These are phyloP conservation scores for Drosophila koepferae DNA, from an alignment of 2,888 invertebrate species.

Conservation along the genomic window DNA sequence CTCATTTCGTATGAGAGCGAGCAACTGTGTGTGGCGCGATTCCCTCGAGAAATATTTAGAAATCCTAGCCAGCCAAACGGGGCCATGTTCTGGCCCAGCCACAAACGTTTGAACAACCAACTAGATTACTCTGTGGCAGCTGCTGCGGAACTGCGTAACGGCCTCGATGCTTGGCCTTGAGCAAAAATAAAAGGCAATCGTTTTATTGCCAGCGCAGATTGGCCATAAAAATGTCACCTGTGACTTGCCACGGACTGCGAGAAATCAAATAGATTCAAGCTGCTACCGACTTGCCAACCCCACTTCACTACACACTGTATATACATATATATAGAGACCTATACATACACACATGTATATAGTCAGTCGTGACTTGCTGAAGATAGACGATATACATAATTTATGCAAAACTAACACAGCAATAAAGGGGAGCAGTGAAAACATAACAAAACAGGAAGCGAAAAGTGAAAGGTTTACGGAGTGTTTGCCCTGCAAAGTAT, in stretches of 20 bases:
- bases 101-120: slow-evolving; percentile 31
- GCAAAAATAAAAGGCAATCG: slow-evolving; percentile 64
- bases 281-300: slow-evolving; percentile 29
- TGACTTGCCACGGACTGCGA: slow-evolving; percentile 58
- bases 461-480: neutral
- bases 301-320: no score
- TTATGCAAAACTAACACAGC: slow-evolving; percentile 75
- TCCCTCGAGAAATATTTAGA: slow-evolving; percentile 75
- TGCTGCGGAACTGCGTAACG: slow-evolving; percentile 25
- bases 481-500: slow-evolving; percentile 22
- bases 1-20: slow-evolving; percentile 44
- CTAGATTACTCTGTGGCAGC: slow-evolving; percentile 50
- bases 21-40: slow-evolving; percentile 17
- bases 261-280: slow-evolving; percentile 76
- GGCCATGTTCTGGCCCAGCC: slow-evolving; percentile 1
- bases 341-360: neutral
- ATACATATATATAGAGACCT: neutral
- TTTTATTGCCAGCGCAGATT: slow-evolving; percentile 75
- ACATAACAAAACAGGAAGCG: neutral
- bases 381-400: slow-evolving; percentile 58
- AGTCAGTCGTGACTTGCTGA: neutral
- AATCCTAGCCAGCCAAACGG: slow-evolving; percentile 43
- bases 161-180: slow-evolving; percentile 49
- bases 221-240: slow-evolving; percentile 81
- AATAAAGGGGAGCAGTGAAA: slow-evolving; percentile 53